A percentile compares a stretch with the other conserved stretches of the same genome.
These are phyloP conservation scores for Aspidapion aeneum DNA, from an alignment of 2,888 invertebrate genomes.

Conservation along the genomic window DNA sequence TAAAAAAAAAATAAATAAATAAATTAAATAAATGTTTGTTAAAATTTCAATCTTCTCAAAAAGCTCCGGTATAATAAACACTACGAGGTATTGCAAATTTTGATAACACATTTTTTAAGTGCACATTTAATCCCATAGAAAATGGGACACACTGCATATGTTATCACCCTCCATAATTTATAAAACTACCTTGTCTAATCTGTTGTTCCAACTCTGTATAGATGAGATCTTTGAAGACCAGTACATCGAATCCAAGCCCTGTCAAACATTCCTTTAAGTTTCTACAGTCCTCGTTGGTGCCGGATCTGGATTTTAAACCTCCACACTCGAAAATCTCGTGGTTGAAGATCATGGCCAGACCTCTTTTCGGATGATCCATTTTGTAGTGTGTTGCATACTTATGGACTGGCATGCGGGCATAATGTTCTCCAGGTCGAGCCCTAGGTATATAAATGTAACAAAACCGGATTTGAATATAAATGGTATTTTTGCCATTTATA, in stretches of 20 bases:
- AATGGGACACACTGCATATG: too few species aligned
- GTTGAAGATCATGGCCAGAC: conserved; percentile 85
- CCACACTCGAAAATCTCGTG: conserved; percentile 78
- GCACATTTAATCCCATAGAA: too few species aligned
- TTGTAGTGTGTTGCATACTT: conserved; percentile 76
- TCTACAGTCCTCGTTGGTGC: conserved; percentile 83
- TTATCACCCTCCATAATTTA: too few species aligned
- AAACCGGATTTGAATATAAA: too few species aligned
- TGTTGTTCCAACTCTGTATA: conserved; percentile 59
- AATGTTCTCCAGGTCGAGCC: conserved; percentile 37
- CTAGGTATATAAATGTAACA: too few species aligned
- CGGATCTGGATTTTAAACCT: conserved; percentile 68
- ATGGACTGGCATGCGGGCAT: conserved; percentile 60
- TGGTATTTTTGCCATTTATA: too few species aligned
- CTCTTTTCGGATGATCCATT: conserved; percentile 80
- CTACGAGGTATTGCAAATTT: too few species aligned
- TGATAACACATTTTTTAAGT: too few species aligned
- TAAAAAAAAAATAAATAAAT: too few species aligned
- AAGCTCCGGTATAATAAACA: too few species aligned
- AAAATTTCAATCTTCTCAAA: too few species aligned
- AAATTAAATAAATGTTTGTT: too few species aligned
- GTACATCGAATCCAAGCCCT: conserved; percentile 68
- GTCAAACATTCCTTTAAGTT: conserved; percentile 64
- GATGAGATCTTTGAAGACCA: conserved; percentile 65
- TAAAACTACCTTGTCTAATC: conserved; percentile 30